Evolutionary conservation across 2,113 vertebrate species (phyloP).

Genomic region (Cyphotilapia sp.): DNA sequence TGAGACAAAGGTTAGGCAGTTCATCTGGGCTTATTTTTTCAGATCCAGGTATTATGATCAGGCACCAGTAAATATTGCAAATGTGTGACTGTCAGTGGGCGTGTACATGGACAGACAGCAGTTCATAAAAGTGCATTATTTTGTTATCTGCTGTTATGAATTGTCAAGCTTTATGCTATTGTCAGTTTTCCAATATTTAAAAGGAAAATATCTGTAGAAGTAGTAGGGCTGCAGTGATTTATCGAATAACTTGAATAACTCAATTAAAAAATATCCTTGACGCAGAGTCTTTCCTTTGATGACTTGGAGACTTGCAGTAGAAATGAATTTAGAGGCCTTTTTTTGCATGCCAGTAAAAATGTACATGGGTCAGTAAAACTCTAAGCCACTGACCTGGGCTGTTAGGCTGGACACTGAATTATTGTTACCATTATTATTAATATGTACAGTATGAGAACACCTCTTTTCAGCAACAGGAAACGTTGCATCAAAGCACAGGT

Average conservation of each 20-base stretch:
- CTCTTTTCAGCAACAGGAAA: not conserved
- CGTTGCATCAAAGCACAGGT: not conserved
- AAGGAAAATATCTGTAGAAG: not conserved
- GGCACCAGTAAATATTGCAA: not conserved
- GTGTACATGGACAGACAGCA: not conserved
- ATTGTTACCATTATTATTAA: not conserved
- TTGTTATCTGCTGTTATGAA: not conserved
- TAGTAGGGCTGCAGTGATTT: not conserved
- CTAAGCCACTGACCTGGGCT: not conserved
- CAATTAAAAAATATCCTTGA: not conserved
- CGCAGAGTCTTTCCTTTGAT: not conserved
- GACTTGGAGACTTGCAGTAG: not conserved
- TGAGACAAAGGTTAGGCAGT: slow-evolving; percentile 1
- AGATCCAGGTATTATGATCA: not conserved
- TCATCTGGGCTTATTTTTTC: not conserved
- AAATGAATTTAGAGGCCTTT: not conserved
- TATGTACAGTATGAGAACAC: not conserved
- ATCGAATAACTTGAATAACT: not conserved
- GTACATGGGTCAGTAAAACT: not conserved
- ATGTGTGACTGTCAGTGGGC: slow-evolving; percentile 9
- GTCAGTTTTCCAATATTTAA: not conserved
- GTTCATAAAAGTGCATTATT: not conserved
- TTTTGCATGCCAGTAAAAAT: not conserved
- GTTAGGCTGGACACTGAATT: not conserved
- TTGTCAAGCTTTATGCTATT: not conserved